Evolutionary conservation across 2,888 invertebrate species (phyloP), one percentile per base, ranked within the genome.

Genomic region (Anticlea derivata): DNA sequence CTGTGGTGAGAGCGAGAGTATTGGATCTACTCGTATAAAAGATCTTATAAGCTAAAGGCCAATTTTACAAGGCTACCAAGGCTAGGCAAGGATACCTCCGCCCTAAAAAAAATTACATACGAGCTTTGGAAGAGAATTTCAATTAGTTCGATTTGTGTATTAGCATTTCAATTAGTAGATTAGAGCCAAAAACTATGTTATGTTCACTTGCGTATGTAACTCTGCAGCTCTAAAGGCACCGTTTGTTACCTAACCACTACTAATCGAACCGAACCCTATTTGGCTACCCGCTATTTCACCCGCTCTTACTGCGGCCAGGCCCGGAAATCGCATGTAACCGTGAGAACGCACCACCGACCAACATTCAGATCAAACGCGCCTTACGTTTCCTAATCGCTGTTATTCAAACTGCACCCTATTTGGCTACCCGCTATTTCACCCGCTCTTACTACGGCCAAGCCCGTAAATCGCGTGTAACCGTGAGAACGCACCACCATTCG

Each of bases 291-390:
- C 34, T 37, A 37, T 6, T 20, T 31, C 31, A 1, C 17, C 31
- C 57, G 55, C 59, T 51, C 0, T 2, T 13, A 54, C 34, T 40
- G 0, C 7, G 13, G 2, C 59, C 58, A 24, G 27, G 11, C 54
- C 60, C 30, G 20, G 35, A 47, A 39, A 61, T 70, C 61, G 70
- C 68, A 68, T 68, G 68, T 62, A 53, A 61, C 58, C 67, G 64
- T 67, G 65, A 63, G 71, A 68, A 68, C 62, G 62, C 53, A 50
- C 52, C 38, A 54, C 69, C n/a, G n/a, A n/a, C n/a, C n/a, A n/a
- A n/a, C 63, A 61, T 71, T 72, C 72, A 68, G 61, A 63, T 71
- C 71, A n/a, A n/a, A n/a, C n/a, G n/a, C n/a, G n/a, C n/a, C n/a
- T n/a, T n/a, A 26, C 5, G 5, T 11, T 27, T 29, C 22, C 46